Conservation (phyloP, 2,113 vertebrate genomes). For the Pimephales promelas region DNA sequence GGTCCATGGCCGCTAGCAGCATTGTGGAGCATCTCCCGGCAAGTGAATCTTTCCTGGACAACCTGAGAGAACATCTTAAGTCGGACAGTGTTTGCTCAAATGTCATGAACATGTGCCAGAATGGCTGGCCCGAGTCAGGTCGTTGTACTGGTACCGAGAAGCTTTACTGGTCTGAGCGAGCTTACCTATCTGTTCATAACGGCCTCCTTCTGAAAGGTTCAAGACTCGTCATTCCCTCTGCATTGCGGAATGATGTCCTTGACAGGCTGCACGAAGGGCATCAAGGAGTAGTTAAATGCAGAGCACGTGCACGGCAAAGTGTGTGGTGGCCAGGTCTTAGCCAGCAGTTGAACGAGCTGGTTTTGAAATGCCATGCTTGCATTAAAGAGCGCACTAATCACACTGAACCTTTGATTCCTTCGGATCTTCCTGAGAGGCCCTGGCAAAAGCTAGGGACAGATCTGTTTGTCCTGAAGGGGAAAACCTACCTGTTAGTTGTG, state of each 20-base stretch:
- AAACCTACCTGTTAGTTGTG: conserved; percentile 36
- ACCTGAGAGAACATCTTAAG: conserved; percentile 1
- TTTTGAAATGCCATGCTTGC: conserved; percentile 37
- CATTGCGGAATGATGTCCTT: conserved; percentile 40
- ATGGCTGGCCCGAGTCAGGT: background rate
- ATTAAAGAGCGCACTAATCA: conserved; percentile 23
- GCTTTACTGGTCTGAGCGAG: conserved; percentile 24
- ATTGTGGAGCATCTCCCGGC: conserved; percentile 22
- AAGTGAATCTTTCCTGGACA: background rate
- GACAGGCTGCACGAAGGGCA: conserved; percentile 39
- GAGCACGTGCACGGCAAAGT: background rate
- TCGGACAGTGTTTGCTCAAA: background rate
- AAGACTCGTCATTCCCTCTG: conserved; percentile 28
- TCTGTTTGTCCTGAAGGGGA: conserved; percentile 21
- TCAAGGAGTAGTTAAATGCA: conserved; percentile 36
- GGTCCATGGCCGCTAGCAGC: too few species aligned
- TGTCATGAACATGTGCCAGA: background rate
- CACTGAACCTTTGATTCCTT: conserved; percentile 20
- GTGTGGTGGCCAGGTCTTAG: conserved; percentile 40
- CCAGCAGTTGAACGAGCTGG: conserved; percentile 24
- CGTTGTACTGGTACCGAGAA: background rate
- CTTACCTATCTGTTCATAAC: background rate
- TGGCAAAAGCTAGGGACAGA: conserved; percentile 27
- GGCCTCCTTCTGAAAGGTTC: conserved; percentile 34
- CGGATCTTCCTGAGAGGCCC: conserved; percentile 22